A percentile compares a stretch with the other conserved stretches of the same genome.
Conservation (phyloP, 2,888 invertebrate genomes). For the Acrobasis repandana region DNA sequence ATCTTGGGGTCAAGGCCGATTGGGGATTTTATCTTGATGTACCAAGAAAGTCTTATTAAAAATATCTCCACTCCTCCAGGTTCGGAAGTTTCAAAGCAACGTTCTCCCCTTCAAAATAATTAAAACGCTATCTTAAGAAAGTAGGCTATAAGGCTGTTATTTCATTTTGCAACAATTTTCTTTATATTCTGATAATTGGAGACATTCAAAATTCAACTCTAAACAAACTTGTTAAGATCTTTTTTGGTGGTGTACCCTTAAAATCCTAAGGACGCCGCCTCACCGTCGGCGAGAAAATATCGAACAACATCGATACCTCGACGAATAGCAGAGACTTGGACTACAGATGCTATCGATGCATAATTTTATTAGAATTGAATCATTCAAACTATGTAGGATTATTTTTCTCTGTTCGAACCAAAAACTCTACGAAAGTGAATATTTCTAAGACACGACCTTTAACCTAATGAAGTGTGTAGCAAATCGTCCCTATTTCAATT, state of each 20-base stretch:
- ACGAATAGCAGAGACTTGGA: too few species aligned
- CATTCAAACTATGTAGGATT: too few species aligned
- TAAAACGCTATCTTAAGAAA: slow-evolving; percentile 13
- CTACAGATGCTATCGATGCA: too few species aligned
- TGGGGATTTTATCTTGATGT: neutral
- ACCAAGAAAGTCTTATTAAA: slow-evolving; percentile 15
- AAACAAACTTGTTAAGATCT: neutral
- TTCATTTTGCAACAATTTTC: slow-evolving; percentile 14
- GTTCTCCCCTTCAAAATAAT: slow-evolving; percentile 1
- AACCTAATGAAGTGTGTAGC: too few species aligned
- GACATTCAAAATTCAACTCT: neutral
- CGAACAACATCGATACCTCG: too few species aligned
- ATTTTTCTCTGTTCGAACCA: too few species aligned
- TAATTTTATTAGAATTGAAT: too few species aligned
- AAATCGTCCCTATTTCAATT: too few species aligned
- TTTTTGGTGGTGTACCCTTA: neutral
- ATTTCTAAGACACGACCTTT: too few species aligned
- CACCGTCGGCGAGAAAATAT: neutral
- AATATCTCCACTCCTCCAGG: neutral
- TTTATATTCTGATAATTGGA: neutral
- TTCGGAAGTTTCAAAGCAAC: neutral
- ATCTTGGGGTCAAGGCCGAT: slow-evolving; percentile 4
- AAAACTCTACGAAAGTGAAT: too few species aligned
- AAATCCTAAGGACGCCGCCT: neutral
- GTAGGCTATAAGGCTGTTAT: slow-evolving; percentile 7